phyloP scores from a whole-genome alignment of 2,888 invertebrate genomes.

The Apamea anceps region DNA sequence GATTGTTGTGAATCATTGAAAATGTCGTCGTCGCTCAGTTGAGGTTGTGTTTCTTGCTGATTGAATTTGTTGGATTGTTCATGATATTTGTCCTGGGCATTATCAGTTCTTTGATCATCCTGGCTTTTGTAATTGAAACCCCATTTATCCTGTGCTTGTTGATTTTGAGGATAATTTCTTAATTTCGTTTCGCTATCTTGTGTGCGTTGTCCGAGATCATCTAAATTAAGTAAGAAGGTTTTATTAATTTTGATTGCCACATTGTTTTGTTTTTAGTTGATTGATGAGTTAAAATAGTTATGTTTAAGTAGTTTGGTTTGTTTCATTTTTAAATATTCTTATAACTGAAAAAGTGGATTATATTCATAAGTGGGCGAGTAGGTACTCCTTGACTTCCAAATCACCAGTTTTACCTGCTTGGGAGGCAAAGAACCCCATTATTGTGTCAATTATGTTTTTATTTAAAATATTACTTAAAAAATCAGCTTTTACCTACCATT shows the following conservation, averaged over 20 bases:
- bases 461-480: background rate
- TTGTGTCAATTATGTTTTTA: background rate
- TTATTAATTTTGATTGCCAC: constrained; percentile 40
- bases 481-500: background rate
- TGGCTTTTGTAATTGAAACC: constrained; percentile 22
- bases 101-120: constrained; percentile 13
- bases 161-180: constrained; percentile 40
- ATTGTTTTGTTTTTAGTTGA: constrained; percentile 25
- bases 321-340: background rate
- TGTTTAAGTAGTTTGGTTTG: background rate
- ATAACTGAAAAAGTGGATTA: background rate
- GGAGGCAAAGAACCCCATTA: background rate
- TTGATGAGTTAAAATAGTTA: constrained; percentile 4
- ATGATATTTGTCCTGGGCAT: constrained; percentile 14
- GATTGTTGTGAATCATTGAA: constrained; percentile 26
- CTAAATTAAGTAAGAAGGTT: constrained; percentile 67
- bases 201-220: constrained; percentile 62
- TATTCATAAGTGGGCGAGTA: background rate
- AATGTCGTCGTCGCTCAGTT: constrained; percentile 12
- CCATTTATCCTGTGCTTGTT: constrained; percentile 49
- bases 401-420: background rate
- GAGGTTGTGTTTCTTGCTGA: constrained; percentile 33
- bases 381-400: background rate
- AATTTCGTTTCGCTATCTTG: constrained; percentile 55
- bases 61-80: constrained; percentile 34